Conservation (phyloP, 2,888 invertebrate genomes). For the Sminthurinus aureus region DNA sequence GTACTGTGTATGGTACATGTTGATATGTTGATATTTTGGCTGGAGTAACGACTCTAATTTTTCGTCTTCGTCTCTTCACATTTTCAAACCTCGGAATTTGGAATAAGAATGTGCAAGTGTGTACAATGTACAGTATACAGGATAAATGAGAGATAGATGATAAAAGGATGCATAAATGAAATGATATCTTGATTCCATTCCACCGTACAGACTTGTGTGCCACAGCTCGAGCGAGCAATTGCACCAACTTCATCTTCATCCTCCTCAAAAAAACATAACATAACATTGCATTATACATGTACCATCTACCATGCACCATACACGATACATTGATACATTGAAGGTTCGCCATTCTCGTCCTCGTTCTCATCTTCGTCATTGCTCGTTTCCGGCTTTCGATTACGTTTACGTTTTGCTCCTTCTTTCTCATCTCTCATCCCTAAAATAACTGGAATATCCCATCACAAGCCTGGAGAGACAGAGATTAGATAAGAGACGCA, state of each 20-base stretch:
- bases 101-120: not conserved
- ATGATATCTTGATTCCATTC: constrained; percentile 4
- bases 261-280: not conserved
- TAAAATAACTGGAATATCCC: not conserved
- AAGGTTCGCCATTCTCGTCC: no score
- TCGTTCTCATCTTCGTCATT: no score
- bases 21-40: no score
- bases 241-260: no score
- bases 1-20: no score
- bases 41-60: no score
- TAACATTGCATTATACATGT: not conserved
- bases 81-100: no score
- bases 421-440: not conserved
- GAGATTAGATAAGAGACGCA: not conserved
- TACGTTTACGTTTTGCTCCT: constrained; percentile 21
- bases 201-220: not conserved
- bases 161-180: not conserved
- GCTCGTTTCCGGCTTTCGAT: constrained; percentile 35
- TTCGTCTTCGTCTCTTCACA: no score
- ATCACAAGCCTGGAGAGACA: not conserved
- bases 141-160: not conserved
- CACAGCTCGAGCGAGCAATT: no score
- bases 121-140: not conserved
- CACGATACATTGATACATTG: constrained; percentile 9
- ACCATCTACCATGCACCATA: not conserved